Evolutionary conservation across 2,113 vertebrate genomes (phyloP), one percentile per base, ranked within the genome.

Genomic region (Mesoclemmys tuberculata): DNA sequence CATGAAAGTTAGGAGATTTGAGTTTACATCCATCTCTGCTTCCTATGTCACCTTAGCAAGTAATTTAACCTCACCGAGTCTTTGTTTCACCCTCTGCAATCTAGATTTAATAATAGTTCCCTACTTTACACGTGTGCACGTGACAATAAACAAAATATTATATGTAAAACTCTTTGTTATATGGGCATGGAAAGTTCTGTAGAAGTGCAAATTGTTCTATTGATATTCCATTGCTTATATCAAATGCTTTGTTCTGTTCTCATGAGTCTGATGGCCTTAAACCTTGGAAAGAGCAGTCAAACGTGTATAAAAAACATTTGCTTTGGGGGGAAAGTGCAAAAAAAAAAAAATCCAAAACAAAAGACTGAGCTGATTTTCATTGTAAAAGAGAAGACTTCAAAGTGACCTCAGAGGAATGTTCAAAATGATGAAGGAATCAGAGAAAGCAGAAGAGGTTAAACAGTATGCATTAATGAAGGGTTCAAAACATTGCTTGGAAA

Each of bases 281-380:
- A 44, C 74, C 24, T 75, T 80, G 77, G 44, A 93, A 85, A 84
- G 91, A 19, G 22, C 16, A 80, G 51, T 80, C 90, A 95, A 88
- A 97, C 92, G 75, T 88, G 49, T 58, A 58, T 27, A 4, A 58
- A 58, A 58, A 58, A 29, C 8, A 31, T 29, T 31, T 31, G 29
- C 5, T 31, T 61, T 61, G 11, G 58, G 12, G 58, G 58, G 29
- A 5, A 61, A 31, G 58, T 31, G 58, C 5, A 29, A 58, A 26
- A 96, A 90, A 68, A 51, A 93, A 88, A 41, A 44, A 95, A 91
- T 41, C n/a, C 11, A 94, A 51, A 87, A 93, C 95, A 94, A 82
- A n/a, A 46, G 13, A 27, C 26, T 27, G 12, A 27, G 26, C 68
- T 94, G 86, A 88, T 1, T 10, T 82, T 95, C 87, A 80, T 38